These are phyloP conservation scores for Oryzias celebensis DNA, from an alignment of 2,113 vertebrate genomes.

Conservation along the genomic window DNA sequence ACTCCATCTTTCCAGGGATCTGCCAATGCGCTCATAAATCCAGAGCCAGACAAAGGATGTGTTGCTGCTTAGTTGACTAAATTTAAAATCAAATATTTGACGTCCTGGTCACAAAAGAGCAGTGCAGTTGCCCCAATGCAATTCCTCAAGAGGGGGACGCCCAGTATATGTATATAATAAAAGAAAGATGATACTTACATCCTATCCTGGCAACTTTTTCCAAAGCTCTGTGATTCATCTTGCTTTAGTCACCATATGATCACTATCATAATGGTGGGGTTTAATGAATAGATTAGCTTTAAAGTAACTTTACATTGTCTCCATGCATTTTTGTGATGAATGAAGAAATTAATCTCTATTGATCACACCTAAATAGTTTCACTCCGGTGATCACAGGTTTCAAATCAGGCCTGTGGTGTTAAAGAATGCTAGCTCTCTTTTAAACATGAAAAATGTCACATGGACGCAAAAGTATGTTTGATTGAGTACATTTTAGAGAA, in stretches of 20 bases:
- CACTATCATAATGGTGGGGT: conserved; percentile 99
- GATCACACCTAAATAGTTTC: conserved; percentile 60
- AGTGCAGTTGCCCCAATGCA: conserved; percentile 95
- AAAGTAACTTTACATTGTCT: conserved; percentile 99
- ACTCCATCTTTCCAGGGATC: conserved; percentile 28
- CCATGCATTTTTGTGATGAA: conserved; percentile 99
- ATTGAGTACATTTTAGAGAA: conserved; percentile 26
- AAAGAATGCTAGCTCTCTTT: conserved; percentile 38
- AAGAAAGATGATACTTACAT: conserved; percentile 99
- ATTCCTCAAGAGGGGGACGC: conserved; percentile 98
- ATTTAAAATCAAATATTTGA: conserved; percentile 4
- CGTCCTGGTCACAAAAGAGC: conserved; percentile 14
- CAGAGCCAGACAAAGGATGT: background rate
- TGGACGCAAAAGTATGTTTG: conserved; percentile 26
- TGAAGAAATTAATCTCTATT: conserved; percentile 69
- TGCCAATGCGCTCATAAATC: conserved; percentile 10
- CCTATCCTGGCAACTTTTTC: conserved; percentile 99
- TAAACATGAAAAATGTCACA: conserved; percentile 39
- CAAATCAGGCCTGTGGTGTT: conserved; percentile 57
- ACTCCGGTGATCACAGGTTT: conserved; percentile 54
- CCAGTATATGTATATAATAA: conserved; percentile 96
- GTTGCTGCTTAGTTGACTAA: conserved; percentile 3
- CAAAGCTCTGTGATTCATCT: conserved; percentile 99
- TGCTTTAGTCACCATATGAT: conserved; percentile 99
- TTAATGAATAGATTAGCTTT: conserved; percentile 99